Percentiles rank a stretch among this genome's conserved stretches.
These are phyloP conservation scores for Acromyrmex echinatior DNA, from an alignment of 1,140 invertebrate species.

Conservation along the genomic window DNA sequence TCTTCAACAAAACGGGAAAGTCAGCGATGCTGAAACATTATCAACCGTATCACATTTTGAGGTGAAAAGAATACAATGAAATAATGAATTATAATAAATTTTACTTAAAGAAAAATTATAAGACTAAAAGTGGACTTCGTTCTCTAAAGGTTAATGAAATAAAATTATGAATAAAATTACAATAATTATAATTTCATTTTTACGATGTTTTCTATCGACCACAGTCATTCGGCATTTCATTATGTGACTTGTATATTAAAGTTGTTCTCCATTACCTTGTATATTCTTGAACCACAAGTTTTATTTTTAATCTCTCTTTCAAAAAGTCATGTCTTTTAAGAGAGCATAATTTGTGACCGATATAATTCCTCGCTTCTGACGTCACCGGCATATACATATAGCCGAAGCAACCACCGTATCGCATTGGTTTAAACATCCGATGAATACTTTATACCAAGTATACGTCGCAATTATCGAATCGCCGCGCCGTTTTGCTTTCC, in stretches of 20 bases:
- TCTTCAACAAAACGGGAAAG: too few species aligned
- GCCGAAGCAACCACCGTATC: neutral
- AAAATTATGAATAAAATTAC: slow-evolving; percentile 9
- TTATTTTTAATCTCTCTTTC: neutral
- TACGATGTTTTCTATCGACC: neutral
- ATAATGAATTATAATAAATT: too few species aligned
- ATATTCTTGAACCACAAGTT: neutral
- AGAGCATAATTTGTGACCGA: neutral
- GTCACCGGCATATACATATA: neutral
- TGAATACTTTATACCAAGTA: neutral
- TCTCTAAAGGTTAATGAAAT: neutral
- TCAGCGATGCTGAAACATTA: too few species aligned
- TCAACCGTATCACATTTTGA: too few species aligned
- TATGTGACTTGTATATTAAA: neutral
- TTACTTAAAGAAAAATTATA: too few species aligned
- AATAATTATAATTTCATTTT: slow-evolving; percentile 1
- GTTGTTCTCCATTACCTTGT: neutral
- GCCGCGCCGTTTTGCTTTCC: neutral
- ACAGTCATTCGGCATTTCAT: neutral
- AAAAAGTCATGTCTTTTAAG: neutral
- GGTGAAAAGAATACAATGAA: too few species aligned
- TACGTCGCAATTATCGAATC: slow-evolving; percentile 37
- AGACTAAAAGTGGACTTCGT: too few species aligned
- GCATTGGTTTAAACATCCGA: too few species aligned
- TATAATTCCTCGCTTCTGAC: neutral